Percentiles rank a stretch among this genome's conserved stretches.
Evolutionary conservation across 1,140 invertebrate genomes (phyloP).

Genomic region (Frieseomelitta varia): DNA sequence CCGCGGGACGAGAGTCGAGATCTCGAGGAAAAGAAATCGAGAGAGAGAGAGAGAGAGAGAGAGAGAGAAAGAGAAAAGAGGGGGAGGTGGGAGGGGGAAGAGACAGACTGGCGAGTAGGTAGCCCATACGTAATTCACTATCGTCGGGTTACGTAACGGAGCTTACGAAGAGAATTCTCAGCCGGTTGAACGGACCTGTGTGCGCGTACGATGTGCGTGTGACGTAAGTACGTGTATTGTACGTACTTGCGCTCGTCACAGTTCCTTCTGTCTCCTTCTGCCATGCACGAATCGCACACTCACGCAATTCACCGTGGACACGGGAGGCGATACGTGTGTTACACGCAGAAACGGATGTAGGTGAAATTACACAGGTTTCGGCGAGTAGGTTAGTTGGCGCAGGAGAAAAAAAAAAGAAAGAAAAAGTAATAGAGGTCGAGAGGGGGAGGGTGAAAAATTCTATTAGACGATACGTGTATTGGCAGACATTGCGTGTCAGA

Average conservation of each 20-base stretch:
- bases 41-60: conserved; percentile 24
- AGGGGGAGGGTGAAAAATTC: background rate
- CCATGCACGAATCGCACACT: conserved; percentile 7
- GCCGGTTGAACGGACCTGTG: conserved; percentile 54
- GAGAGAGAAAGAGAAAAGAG: conserved; percentile 22
- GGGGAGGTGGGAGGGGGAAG: background rate
- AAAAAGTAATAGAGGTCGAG: too few relatives aligned
- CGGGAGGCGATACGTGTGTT: background rate
- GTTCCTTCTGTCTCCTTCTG: conserved; percentile 6
- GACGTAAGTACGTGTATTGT: conserved; percentile 17
- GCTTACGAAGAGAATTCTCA: conserved; percentile 58
- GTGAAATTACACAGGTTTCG: background rate
- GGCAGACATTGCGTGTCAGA: background rate
- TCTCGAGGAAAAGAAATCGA: conserved; percentile 48
- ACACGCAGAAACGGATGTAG: too few relatives aligned
- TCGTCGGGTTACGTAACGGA: conserved; percentile 61
- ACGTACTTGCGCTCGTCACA: background rate
- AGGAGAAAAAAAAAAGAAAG: background rate
- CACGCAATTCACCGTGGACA: conserved; percentile 4
- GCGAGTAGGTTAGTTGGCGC: background rate
- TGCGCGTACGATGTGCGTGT: background rate
- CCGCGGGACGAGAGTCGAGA: conserved; percentile 43
- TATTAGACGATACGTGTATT: background rate
- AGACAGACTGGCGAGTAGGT: conserved; percentile 44
- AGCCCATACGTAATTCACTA: conserved; percentile 63